Conservation (phyloP, 2,888 invertebrate genomes). For the Chrysodeixis includens region DNA sequence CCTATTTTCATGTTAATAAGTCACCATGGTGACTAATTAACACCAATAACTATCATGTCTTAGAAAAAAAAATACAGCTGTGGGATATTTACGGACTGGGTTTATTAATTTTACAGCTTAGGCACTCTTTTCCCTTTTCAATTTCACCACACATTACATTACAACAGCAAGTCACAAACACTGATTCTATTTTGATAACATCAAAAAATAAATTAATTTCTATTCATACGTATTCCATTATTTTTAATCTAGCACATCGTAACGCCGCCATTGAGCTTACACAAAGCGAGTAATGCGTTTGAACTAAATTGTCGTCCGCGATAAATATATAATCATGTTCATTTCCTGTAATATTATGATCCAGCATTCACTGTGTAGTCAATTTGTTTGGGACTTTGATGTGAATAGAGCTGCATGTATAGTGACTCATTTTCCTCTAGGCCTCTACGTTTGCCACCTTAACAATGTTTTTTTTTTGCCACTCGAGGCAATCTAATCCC, state of each 20-base stretch:
- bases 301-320: not conserved
- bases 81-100: too few species aligned
- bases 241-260: constrained; percentile 4
- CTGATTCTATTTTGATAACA: not conserved
- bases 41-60: too few species aligned
- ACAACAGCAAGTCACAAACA: not conserved
- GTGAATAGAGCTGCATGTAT: not conserved
- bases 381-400: not conserved
- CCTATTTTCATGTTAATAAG: too few species aligned
- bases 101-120: too few species aligned
- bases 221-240: not conserved
- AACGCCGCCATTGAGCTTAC: not conserved
- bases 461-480: too few species aligned
- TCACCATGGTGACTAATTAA: too few species aligned
- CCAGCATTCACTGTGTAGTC: constrained; percentile 1
- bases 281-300: constrained; percentile 1
- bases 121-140: not conserved
- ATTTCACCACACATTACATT: not conserved
- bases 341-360: not conserved
- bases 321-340: constrained; percentile 1
- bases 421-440: too few species aligned
- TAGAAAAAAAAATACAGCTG: too few species aligned
- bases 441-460: too few species aligned
- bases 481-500: too few species aligned
- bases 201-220: constrained; percentile 3